Evolutionary conservation across 2,113 vertebrate species (phyloP).

Genomic region (Verasper variegatus): DNA sequence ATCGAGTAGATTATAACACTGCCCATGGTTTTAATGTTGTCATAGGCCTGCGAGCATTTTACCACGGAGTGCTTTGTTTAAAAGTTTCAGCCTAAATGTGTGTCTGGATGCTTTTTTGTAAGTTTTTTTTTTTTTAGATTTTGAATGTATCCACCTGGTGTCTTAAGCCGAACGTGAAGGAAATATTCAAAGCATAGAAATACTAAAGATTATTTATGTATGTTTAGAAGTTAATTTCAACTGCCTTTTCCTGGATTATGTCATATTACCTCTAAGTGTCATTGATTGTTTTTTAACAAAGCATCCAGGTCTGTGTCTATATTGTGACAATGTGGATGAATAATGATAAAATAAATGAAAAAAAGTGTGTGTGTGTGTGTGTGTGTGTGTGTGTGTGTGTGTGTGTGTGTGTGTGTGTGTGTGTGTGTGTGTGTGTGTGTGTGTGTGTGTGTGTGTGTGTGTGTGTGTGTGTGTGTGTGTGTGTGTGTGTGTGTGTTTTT

Average conservation of each 20-base stretch:
- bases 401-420: too few species aligned
- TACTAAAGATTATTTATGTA: slow-evolving; percentile 13
- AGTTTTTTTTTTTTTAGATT: neutral
- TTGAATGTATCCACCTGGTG: slow-evolving; percentile 20
- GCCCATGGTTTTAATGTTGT: slow-evolving; percentile 16
- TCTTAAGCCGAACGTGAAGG: slow-evolving; percentile 10
- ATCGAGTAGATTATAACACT: neutral
- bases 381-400: too few species aligned
- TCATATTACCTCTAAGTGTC: slow-evolving; percentile 16
- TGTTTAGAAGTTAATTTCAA: slow-evolving; percentile 7
- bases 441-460: too few species aligned
- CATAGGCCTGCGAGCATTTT: slow-evolving; percentile 25
- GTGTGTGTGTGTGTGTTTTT: too few species aligned
- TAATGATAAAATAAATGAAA: slow-evolving; percentile 11
- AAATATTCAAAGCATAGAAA: slow-evolving; percentile 19
- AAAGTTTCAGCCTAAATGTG: slow-evolving; percentile 30
- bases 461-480: too few species aligned
- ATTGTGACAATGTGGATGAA: slow-evolving; percentile 33
- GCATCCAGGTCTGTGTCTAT: slow-evolving; percentile 30
- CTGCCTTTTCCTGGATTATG: neutral
- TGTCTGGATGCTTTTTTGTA: slow-evolving; percentile 3
- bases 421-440: too few species aligned
- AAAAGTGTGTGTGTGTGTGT: too few species aligned
- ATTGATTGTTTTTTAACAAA: slow-evolving; percentile 18
- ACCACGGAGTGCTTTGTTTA: slow-evolving; percentile 4